Percentiles rank a stretch among this genome's conserved stretches.
These are phyloP conservation scores for Rhinoderma darwinii DNA, from an alignment of 2,113 vertebrate genomes.

Conservation along the genomic window DNA sequence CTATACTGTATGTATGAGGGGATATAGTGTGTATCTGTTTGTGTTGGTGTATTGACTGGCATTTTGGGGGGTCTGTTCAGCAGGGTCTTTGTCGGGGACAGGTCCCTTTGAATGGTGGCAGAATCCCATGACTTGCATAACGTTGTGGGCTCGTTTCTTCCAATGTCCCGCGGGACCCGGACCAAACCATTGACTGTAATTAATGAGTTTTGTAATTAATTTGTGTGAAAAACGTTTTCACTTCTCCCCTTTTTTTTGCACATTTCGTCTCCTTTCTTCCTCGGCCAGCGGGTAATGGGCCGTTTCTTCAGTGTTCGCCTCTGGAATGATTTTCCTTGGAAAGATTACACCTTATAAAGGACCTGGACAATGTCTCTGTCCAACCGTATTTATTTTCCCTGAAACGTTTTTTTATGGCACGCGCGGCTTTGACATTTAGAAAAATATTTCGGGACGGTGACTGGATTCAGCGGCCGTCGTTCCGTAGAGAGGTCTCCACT, in stretches of 20 bases:
- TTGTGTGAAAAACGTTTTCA: neutral
- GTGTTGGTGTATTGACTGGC: too few relatives aligned
- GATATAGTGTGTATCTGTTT: too few relatives aligned
- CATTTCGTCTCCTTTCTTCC: constrained; percentile 1
- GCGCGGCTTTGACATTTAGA: constrained; percentile 47
- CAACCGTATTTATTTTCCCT: constrained; percentile 44
- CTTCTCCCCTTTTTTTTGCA: neutral
- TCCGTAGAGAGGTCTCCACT: constrained; percentile 11
- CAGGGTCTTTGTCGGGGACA: neutral
- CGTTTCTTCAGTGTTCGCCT: constrained; percentile 44
- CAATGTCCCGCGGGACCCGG: neutral
- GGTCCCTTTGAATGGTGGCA: neutral
- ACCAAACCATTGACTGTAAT: neutral
- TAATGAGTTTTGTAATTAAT: constrained; percentile 21
- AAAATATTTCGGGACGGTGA: constrained; percentile 6
- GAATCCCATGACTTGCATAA: too few relatives aligned
- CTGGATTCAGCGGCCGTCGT: neutral
- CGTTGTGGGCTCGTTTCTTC: neutral
- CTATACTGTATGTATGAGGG: too few relatives aligned
- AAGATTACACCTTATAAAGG: constrained; percentile 44
- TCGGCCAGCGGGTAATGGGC: neutral
- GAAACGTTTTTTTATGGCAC: constrained; percentile 43
- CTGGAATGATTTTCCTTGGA: constrained; percentile 36
- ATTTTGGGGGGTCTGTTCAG: too few relatives aligned
- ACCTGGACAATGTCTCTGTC: constrained; percentile 51